A percentile compares a stretch with the other conserved stretches of the same genome.
These are phyloP conservation scores for Cerastoderma edule DNA, from an alignment of 2,888 invertebrate species.

Conservation along the genomic window DNA sequence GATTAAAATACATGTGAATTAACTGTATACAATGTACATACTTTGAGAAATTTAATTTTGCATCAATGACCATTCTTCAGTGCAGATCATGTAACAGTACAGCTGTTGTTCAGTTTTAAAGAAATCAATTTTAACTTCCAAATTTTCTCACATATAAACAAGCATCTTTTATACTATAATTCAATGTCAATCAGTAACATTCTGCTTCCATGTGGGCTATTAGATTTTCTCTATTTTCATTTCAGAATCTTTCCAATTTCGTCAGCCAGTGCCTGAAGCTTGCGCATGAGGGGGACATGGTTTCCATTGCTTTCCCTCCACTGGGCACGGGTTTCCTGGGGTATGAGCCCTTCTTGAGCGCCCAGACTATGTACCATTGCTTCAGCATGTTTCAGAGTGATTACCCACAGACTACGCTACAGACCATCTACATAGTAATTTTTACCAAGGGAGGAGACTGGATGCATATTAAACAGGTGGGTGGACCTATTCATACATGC, in stretches of 20 bases:
- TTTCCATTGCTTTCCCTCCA: conserved; percentile 52
- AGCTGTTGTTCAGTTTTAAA: too few species aligned
- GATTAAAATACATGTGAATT: too few species aligned
- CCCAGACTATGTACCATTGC: conserved; percentile 38
- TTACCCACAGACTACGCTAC: conserved; percentile 25
- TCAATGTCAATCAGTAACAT: too few species aligned
- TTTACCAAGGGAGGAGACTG: conserved; percentile 45
- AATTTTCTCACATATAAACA: too few species aligned
- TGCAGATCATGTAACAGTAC: too few species aligned
- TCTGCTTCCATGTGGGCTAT: too few species aligned
- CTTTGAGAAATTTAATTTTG: too few species aligned
- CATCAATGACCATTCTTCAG: too few species aligned
- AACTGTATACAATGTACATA: too few species aligned
- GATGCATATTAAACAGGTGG: conserved; percentile 44
- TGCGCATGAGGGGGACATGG: conserved; percentile 42
- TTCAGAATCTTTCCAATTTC: conserved; percentile 40
- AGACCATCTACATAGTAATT: conserved; percentile 37
- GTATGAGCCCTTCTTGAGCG: conserved; percentile 32
- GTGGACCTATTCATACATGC: too few species aligned
- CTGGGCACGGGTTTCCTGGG: conserved; percentile 50
- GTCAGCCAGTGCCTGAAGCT: conserved; percentile 36
- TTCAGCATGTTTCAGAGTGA: conserved; percentile 35
- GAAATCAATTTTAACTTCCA: too few species aligned
- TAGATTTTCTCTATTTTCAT: background rate
- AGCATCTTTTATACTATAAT: too few species aligned